A percentile compares a stretch with the other conserved stretches of the same genome.
Conservation (phyloP, 1,140 invertebrate genomes). For the Leptinotarsa defecta region DNA sequence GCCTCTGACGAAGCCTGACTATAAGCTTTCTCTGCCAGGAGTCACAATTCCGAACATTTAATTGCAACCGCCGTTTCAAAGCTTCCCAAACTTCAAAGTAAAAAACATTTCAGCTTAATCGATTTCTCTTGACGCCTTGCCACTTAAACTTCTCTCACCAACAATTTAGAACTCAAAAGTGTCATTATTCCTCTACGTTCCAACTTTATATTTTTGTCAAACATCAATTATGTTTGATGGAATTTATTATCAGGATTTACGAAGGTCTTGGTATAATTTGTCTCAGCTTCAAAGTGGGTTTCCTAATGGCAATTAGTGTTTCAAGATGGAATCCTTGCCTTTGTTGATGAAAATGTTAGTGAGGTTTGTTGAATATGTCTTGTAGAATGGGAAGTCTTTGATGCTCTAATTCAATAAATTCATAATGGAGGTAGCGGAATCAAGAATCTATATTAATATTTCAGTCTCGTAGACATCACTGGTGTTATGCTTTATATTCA, state of each 20-base stretch:
- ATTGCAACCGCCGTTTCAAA: conserved; percentile 46
- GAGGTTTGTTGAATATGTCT: no score
- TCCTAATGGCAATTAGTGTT: background rate
- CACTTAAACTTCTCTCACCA: conserved; percentile 40
- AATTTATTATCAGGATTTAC: conserved; percentile 10
- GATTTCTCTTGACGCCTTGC: conserved; percentile 46
- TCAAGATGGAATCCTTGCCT: no score
- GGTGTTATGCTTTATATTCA: no score
- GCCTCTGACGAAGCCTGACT: conserved; percentile 17
- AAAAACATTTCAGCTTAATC: conserved; percentile 49
- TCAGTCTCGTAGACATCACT: no score
- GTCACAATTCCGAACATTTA: conserved; percentile 42
- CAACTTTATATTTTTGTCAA: conserved; percentile 26
- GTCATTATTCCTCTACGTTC: conserved; percentile 26
- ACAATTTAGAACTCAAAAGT: conserved; percentile 27
- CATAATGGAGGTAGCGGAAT: no score
- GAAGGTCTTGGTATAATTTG: background rate
- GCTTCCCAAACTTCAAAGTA: conserved; percentile 47
- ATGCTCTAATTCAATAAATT: no score
- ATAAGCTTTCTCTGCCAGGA: conserved; percentile 4
- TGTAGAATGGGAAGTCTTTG: no score
- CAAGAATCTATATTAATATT: no score
- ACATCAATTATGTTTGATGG: conserved; percentile 16
- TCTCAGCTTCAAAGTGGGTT: background rate
- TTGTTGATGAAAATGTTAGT: no score